Conservation (phyloP, 2,113 vertebrate species). For the Polypterus senegalus region DNA sequence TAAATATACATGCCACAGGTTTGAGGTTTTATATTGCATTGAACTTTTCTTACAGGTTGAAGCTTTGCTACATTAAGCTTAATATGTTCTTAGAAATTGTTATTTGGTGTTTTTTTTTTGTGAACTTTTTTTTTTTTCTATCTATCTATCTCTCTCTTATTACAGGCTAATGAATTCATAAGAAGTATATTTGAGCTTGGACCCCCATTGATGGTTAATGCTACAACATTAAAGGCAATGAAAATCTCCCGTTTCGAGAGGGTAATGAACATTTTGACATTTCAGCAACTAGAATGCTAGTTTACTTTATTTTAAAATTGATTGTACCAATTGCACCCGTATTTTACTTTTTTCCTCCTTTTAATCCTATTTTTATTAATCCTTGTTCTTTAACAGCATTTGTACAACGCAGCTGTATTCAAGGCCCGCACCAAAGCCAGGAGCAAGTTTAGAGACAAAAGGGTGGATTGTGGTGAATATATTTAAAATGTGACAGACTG, state of each 20-base stretch:
- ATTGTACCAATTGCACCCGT: too few species aligned
- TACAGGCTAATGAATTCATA: constrained; percentile 87
- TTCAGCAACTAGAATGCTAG: too few species aligned
- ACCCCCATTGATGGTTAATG: constrained; percentile 79
- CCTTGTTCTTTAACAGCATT: constrained; percentile 54
- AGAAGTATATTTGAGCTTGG: constrained; percentile 93
- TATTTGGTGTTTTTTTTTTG: too few species aligned
- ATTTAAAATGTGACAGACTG: constrained; percentile 40
- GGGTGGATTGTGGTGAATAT: constrained; percentile 86
- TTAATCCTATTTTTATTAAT: too few species aligned
- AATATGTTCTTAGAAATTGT: too few species aligned
- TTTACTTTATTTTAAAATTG: constrained; percentile 15
- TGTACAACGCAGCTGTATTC: constrained; percentile 93
- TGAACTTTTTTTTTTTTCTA: too few species aligned
- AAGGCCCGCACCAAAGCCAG: constrained; percentile 95
- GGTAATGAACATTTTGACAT: constrained; percentile 38
- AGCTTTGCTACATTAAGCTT: too few species aligned
- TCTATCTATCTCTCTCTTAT: too few species aligned
- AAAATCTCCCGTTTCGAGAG: constrained; percentile 89
- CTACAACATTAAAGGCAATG: constrained; percentile 81
- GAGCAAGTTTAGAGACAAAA: constrained; percentile 93
- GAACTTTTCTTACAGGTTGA: too few species aligned
- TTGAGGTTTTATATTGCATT: too few species aligned
- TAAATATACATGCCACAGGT: too few species aligned
- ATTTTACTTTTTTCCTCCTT: too few species aligned